Base-by-base conservation (phyloP, 2,797 vertebrate genomes). In the Eulemur coronatus region DNA sequence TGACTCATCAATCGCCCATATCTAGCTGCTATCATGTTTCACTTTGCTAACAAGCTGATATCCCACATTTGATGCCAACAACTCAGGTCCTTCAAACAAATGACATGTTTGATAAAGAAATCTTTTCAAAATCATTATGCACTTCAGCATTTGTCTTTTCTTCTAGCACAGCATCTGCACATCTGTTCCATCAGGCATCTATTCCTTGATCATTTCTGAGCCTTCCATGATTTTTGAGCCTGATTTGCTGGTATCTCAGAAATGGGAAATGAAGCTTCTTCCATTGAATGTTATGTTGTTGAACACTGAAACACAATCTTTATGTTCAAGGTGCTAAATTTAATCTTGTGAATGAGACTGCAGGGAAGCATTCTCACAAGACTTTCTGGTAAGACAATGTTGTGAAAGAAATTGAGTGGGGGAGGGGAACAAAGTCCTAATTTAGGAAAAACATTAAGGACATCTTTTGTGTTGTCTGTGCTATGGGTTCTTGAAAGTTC, bases 101-200 rank as follows among this genome's bases (percentile, higher is more conserved):
- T 98, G 98, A 98, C 98, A 98, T 97, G 98, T 98, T 98, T 98
- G 98, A 98, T 98, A 98, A 98, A 98, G 97, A 98, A 98, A 98
- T 98, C 98, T 98, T 98, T 98, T 98, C 97, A 95, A 97, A 98
- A 96, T 98, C 98, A 98, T 98, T 98, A 98, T 98, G 97, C 97
- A 97, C 96, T 98, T 97, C 94, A 98, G 97, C 98, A 97, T 98
- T 98, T 98, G 96, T 98, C 98, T 98, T 98, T 98, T 97, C 95
- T 98, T 98, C 98, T 97, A 97, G 96, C 96, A 94, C 87, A 98
- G 98, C 98, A 98, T 98, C 98, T 98, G 98, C 97, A 96, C 98
- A 98, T 98, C 98, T 98, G 96, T 98, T 98, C 97, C 96, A 98
- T 96, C 95, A 69, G 72, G 97, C 48, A 28, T 96, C 95, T 97